phyloP scores from a whole-genome alignment of 2,888 invertebrate genomes.

The Leistus spinibarbis region DNA sequence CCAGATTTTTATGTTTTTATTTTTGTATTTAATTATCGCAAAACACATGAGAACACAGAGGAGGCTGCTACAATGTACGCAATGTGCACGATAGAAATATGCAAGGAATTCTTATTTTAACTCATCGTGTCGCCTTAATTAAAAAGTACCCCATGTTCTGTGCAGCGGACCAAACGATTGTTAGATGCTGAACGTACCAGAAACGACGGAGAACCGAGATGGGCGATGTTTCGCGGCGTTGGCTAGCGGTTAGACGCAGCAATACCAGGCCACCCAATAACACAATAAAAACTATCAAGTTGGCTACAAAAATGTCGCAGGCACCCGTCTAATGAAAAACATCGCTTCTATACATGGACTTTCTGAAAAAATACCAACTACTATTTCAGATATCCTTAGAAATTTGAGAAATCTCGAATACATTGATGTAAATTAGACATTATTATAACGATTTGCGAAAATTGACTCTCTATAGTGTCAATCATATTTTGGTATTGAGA shows the following conservation, averaged over 20 bases:
- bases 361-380: no score
- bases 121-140: conserved; percentile 40
- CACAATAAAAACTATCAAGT: conserved; percentile 31
- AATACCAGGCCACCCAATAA: conserved; percentile 26
- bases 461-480: no score
- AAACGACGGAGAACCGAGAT: not conserved
- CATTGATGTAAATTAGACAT: no score
- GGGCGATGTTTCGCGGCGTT: conserved; percentile 15
- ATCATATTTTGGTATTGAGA: no score
- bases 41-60: conserved; percentile 10
- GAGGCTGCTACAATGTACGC: not conserved
- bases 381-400: no score
- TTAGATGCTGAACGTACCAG: not conserved
- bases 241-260: conserved; percentile 39
- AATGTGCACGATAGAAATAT: conserved; percentile 30
- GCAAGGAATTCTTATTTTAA: conserved; percentile 40
- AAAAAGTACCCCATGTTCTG: conserved; percentile 39
- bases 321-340: conserved; percentile 19
- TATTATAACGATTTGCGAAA: no score
- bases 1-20: conserved; percentile 20
- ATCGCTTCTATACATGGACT: not conserved
- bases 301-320: conserved; percentile 25
- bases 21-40: conserved; percentile 22
- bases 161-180: conserved; percentile 9
- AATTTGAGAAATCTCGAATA: no score